Percentiles rank a stretch among this genome's conserved stretches.
Evolutionary conservation across 2,888 invertebrate species (phyloP).

Genomic region (Uropetala carovei): DNA sequence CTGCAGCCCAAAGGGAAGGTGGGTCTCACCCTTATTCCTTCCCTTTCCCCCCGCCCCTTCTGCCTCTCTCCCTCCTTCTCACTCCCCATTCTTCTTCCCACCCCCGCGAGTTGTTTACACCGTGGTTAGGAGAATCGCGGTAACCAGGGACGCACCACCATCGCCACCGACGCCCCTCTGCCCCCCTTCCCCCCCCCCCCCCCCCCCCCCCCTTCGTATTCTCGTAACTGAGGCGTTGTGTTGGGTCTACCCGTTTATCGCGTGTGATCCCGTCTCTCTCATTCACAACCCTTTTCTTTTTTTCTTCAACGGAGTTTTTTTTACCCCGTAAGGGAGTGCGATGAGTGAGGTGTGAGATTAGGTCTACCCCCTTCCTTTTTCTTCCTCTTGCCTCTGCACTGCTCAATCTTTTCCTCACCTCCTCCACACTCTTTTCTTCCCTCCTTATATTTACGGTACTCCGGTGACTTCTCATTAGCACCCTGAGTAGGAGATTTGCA

Average conservation of each 20-base stretch:
- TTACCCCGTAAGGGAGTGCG: background rate
- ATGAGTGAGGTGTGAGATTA: background rate
- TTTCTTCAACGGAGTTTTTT: background rate
- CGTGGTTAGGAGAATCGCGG: slow-evolving; percentile 49
- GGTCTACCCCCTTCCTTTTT: background rate
- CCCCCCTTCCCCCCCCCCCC: background rate
- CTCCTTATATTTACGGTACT: slow-evolving; percentile 56
- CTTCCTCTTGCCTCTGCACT: background rate
- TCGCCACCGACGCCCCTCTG: background rate
- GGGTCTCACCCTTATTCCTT: background rate
- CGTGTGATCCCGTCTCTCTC: slow-evolving; percentile 24
- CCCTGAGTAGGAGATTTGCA: slow-evolving; percentile 23
- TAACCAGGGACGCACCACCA: slow-evolving; percentile 13
- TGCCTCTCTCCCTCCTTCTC: background rate
- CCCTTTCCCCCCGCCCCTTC: background rate
- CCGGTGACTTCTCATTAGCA: slow-evolving; percentile 44
- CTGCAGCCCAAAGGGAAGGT: background rate
- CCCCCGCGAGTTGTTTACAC: slow-evolving; percentile 33
- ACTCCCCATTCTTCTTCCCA: background rate
- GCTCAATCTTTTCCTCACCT: slow-evolving; percentile 2
- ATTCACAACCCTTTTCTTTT: slow-evolving; percentile 16
- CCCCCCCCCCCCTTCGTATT: background rate
- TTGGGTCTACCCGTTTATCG: slow-evolving; percentile 18
- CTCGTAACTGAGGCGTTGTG: slow-evolving; percentile 33
- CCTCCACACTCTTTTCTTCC: background rate